A percentile compares a stretch with the other conserved stretches of the same genome.
phyloP scores from a whole-genome alignment of 2,113 vertebrate species.

The Gavialis gangeticus region DNA sequence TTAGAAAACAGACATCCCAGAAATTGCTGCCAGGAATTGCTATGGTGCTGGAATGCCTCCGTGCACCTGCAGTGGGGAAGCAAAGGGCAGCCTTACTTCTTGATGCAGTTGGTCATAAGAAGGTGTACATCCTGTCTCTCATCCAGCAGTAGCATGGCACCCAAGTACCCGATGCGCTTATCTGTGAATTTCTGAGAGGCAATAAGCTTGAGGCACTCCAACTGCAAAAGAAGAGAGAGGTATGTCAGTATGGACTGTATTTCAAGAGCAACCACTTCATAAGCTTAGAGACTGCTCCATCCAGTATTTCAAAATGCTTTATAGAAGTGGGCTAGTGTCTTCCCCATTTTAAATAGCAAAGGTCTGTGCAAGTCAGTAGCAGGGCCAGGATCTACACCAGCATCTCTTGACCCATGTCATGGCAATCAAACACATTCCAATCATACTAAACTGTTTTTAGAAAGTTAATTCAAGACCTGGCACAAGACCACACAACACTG shows the following conservation, averaged over 20 bases:
- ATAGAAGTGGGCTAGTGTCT: neutral
- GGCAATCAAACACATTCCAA: neutral
- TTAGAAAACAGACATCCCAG: neutral
- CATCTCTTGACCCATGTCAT: neutral
- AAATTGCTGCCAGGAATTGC: neutral
- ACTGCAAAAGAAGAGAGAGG: slow-evolving; percentile 78
- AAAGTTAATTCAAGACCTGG: too few relatives aligned
- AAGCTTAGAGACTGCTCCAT: neutral
- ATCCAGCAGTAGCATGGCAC: slow-evolving; percentile 97
- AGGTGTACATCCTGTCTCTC: slow-evolving; percentile 99
- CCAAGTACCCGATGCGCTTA: slow-evolving; percentile 99
- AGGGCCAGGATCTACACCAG: neutral
- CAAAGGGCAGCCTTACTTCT: slow-evolving; percentile 89
- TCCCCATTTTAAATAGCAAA: slow-evolving; percentile 2
- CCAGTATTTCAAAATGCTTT: neutral
- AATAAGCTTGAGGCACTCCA: slow-evolving; percentile 99
- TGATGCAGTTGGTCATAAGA: slow-evolving; percentile 99
- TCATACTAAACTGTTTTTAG: neutral
- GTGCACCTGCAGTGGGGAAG: slow-evolving; percentile 26
- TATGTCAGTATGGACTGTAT: neutral
- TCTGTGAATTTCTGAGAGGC: slow-evolving; percentile 99
- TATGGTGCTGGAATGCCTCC: slow-evolving; percentile 28
- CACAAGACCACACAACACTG: too few relatives aligned
- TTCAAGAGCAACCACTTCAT: neutral
- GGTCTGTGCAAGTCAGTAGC: neutral